Evolutionary conservation across 2,113 vertebrate species (phyloP).

Genomic region (Thymallus thymallus): DNA sequence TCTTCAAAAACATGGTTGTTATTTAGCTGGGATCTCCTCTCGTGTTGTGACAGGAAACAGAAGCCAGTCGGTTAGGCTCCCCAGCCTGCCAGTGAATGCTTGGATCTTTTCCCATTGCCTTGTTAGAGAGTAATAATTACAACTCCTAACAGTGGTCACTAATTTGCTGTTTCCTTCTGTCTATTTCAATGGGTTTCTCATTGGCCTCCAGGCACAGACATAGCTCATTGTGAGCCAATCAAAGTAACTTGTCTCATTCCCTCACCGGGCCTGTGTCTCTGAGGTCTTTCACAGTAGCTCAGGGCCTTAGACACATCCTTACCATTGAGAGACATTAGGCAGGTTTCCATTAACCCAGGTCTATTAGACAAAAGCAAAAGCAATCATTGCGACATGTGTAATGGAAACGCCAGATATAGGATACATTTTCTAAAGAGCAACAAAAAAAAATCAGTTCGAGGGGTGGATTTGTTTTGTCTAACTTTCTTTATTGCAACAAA

Average conservation of each 20-base stretch:
- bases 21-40: not conserved
- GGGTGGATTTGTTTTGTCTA: no score
- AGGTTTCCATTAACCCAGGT: not conserved
- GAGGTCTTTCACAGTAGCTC: not conserved
- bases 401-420: no score
- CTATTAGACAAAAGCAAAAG: no score
- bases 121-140: conserved; percentile 12
- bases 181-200: not conserved
- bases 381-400: no score
- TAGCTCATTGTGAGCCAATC: conserved; percentile 32
- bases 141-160: not conserved
- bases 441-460: no score
- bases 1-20: not conserved
- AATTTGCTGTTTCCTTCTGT: conserved; percentile 9
- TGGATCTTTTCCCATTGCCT: not conserved
- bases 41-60: not conserved
- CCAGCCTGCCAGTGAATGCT: not conserved
- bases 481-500: no score
- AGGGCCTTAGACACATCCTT: not conserved
- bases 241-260: conserved; percentile 17
- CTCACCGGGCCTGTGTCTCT: not conserved
- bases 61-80: not conserved
- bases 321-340: not conserved
- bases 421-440: no score
- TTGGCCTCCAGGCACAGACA: conserved; percentile 18